These are phyloP conservation scores for Trichomycterus rosablanca DNA, from an alignment of 2,113 vertebrate species.

Conservation along the genomic window DNA sequence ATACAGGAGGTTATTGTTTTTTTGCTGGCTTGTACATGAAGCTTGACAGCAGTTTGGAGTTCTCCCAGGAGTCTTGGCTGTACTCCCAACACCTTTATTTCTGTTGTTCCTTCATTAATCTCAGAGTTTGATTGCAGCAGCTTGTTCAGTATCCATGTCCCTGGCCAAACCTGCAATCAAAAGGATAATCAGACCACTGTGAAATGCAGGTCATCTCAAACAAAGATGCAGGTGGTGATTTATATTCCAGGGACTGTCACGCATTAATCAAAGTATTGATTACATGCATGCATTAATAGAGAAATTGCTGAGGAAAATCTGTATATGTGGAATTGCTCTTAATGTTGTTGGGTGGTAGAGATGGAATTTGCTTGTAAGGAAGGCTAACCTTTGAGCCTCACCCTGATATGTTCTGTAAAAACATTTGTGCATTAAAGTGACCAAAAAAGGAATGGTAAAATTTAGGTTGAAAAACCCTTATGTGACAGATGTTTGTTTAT, in stretches of 20 bases:
- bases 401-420: too few species aligned
- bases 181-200: slow-evolving; percentile 3
- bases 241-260: neutral
- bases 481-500: too few species aligned
- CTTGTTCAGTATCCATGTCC: slow-evolving; percentile 20
- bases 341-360: too few species aligned
- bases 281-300: too few species aligned
- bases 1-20: slow-evolving; percentile 11
- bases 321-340: too few species aligned
- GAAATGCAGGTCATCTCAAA: slow-evolving; percentile 1
- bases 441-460: too few species aligned
- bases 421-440: too few species aligned
- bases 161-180: slow-evolving; percentile 1
- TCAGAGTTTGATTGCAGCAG: slow-evolving; percentile 19
- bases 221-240: slow-evolving; percentile 9
- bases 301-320: too few species aligned
- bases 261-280: slow-evolving; percentile 26
- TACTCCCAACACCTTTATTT: slow-evolving; percentile 15
- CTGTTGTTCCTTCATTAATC: slow-evolving; percentile 30
- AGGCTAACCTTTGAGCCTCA: too few species aligned
- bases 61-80: slow-evolving; percentile 3
- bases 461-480: too few species aligned
- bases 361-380: too few species aligned
- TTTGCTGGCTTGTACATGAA: slow-evolving; percentile 9
- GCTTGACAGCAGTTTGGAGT: slow-evolving; percentile 17